phyloP scores from a whole-genome alignment of 2,797 vertebrate species.

The Valencia hispanica region DNA sequence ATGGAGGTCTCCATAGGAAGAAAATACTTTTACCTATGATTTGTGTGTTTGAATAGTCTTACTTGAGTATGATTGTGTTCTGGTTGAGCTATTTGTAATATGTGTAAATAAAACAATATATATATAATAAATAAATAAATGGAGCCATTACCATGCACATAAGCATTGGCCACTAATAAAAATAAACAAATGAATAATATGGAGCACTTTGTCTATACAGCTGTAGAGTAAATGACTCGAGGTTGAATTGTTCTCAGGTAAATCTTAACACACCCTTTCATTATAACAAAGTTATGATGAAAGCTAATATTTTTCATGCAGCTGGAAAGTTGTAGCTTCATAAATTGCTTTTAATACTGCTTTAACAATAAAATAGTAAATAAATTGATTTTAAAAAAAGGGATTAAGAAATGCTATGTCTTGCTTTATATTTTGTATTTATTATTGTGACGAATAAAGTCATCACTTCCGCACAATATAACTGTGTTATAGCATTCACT shows the following conservation, averaged over 20 bases:
- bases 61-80: background rate
- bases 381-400: background rate
- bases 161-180: too few relatives aligned
- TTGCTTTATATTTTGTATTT: slow-evolving; percentile 39
- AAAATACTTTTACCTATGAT: background rate
- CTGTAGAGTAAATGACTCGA: background rate
- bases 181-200: background rate
- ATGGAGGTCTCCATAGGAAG: background rate
- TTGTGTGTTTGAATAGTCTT: background rate
- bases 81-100: background rate
- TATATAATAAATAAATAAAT: background rate
- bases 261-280: background rate
- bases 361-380: background rate
- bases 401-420: slow-evolving; percentile 23
- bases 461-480: background rate
- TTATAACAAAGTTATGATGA: background rate
- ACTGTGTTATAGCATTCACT: background rate
- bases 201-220: background rate
- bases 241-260: background rate
- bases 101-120: background rate
- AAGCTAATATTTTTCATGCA: background rate
- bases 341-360: background rate
- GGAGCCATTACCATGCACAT: background rate
- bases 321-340: background rate
- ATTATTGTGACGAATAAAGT: slow-evolving; percentile 47